Percentiles rank a stretch among this genome's conserved stretches.
Conservation (phyloP, 2,888 invertebrate species). For the Phorcus lineatus region DNA sequence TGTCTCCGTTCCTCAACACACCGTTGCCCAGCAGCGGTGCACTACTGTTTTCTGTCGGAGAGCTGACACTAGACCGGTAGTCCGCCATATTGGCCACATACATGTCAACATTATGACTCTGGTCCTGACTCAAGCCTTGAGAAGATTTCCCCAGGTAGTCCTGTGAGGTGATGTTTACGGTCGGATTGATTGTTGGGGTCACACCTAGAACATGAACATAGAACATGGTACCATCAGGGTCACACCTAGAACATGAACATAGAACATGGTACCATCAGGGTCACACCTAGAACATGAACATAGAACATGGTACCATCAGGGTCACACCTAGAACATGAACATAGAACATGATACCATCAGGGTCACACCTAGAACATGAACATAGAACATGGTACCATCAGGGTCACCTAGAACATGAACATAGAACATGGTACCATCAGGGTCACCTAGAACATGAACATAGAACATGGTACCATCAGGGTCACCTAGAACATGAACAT, state of each 20-base stretch:
- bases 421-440: too few relatives aligned
- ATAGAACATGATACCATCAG: too few relatives aligned
- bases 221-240: too few relatives aligned
- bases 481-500: too few relatives aligned
- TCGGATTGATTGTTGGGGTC: slow-evolving; percentile 78
- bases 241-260: too few relatives aligned
- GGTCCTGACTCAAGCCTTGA: slow-evolving; percentile 27
- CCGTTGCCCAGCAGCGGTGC: slow-evolving; percentile 35
- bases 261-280: too few relatives aligned
- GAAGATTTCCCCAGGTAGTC: slow-evolving; percentile 43
- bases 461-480: not conserved
- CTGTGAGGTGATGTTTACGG: slow-evolving; percentile 54
- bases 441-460: too few relatives aligned
- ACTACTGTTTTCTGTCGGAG: slow-evolving; percentile 37
- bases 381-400: too few relatives aligned
- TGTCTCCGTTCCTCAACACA: not conserved
- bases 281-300: too few relatives aligned
- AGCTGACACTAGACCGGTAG: slow-evolving; percentile 16
- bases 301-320: too few relatives aligned
- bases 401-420: too few relatives aligned
- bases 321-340: too few relatives aligned
- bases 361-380: slow-evolving; percentile 79
- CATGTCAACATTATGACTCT: slow-evolving; percentile 10
- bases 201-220: slow-evolving; percentile 74
- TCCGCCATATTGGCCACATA: slow-evolving; percentile 25